Percentiles rank a stretch among this genome's conserved stretches.
phyloP scores from a whole-genome alignment of 1,140 invertebrate genomes.

The Drosophila virilis region DNA sequence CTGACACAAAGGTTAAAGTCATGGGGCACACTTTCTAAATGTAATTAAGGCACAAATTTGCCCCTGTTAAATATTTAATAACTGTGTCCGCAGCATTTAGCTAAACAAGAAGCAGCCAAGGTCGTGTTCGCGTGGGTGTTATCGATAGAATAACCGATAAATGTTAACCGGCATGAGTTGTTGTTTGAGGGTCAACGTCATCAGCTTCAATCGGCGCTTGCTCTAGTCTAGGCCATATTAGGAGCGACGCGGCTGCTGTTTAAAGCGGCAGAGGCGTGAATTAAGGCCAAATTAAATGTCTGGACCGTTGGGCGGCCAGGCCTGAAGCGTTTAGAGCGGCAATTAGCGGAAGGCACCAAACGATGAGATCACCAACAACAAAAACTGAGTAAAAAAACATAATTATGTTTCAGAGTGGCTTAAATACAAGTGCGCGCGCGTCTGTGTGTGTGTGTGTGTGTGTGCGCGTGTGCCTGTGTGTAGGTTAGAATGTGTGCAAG shows the following conservation, averaged over 20 bases:
- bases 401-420: slow-evolving; percentile 34
- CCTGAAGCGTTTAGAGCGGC: slow-evolving; percentile 10
- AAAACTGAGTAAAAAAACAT: slow-evolving; percentile 17
- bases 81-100: slow-evolving; percentile 29
- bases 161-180: slow-evolving; percentile 18
- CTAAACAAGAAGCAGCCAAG: slow-evolving; percentile 22
- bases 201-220: slow-evolving; percentile 52
- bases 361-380: slow-evolving; percentile 53
- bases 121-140: slow-evolving; percentile 41
- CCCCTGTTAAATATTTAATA: slow-evolving; percentile 13
- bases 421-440: slow-evolving; percentile 6
- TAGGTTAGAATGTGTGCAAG: background rate
- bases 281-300: slow-evolving; percentile 64
- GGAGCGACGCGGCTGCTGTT: slow-evolving; percentile 59
- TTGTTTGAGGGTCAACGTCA: slow-evolving; percentile 69
- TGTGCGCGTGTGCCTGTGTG: background rate
- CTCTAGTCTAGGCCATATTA: slow-evolving; percentile 60
- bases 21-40: slow-evolving; percentile 41
- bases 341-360: slow-evolving; percentile 41
- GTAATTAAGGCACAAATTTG: slow-evolving; percentile 5
- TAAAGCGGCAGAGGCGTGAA: slow-evolving; percentile 64
- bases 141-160: slow-evolving; percentile 35
- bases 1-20: slow-evolving; percentile 26
- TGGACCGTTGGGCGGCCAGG: slow-evolving; percentile 34
- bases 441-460: slow-evolving; percentile 3